phyloP scores from a whole-genome alignment of 2,113 vertebrate genomes.

The Alethe diademata region DNA sequence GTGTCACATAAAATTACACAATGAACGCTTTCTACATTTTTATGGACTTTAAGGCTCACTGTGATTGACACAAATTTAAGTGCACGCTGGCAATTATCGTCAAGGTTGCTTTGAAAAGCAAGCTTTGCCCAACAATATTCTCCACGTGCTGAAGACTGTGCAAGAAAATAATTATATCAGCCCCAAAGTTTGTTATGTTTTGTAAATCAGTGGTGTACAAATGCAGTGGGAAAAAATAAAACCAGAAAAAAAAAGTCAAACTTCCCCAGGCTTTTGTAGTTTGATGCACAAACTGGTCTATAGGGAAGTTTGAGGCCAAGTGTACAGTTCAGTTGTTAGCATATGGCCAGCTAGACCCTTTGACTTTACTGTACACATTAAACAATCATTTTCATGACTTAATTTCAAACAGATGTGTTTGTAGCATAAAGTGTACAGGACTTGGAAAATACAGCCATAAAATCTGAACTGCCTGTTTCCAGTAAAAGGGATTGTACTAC shows the following conservation, averaged over 20 bases:
- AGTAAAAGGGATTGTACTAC: neutral
- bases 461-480: neutral
- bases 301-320: neutral
- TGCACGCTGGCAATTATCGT: neutral
- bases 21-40: neutral
- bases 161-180: neutral
- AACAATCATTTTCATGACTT: neutral
- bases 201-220: neutral
- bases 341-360: neutral
- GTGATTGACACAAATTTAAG: neutral
- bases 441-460: neutral
- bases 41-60: neutral
- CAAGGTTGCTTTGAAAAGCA: neutral
- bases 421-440: neutral
- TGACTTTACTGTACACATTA: neutral
- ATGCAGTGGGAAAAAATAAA: neutral
- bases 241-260: neutral
- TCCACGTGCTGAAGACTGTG: neutral
- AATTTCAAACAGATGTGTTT: conserved; percentile 13
- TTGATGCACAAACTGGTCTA: neutral
- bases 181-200: neutral
- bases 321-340: neutral
- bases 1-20: neutral
- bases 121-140: neutral
- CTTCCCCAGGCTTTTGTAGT: neutral